Base-by-base conservation (phyloP, 2,113 vertebrate genomes). In the Myrmecophaga tridactyla region DNA sequence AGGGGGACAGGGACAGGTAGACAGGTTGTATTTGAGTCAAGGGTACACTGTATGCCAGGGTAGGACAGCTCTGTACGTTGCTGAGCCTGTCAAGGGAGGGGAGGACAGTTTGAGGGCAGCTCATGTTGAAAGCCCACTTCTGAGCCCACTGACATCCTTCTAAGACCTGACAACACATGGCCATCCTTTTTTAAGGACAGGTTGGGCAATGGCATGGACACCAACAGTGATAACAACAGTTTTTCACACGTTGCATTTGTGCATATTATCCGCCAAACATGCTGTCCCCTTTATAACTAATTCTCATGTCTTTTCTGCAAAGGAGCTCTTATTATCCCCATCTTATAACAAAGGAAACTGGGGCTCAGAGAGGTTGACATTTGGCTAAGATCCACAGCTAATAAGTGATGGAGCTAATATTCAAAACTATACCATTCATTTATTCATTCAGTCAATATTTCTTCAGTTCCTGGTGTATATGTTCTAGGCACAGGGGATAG, bases 361-460 rank as follows among this genome's bases (percentile, higher is more conserved):
- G 80, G 62, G 4, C 36, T 87, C 48, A 69, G 82, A 94, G 84
- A 90, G 34, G 21, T 51, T 89, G 70, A 43, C n/a, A 39, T 36
- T 43, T 65, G 53, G 43, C 17, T 31, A 48, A 82, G 17, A n/a
- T 13, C 73, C 51, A 27, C 25, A 89, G 60, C 73, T 78, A 25
- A 10, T 41, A 58, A 82, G 8, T 51, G 10, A 18, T 51, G 8
- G 73, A 51, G 10, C 20, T 73, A 60, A n/a, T 8, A n/a, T 90
- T 78, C 73, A 58, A 70, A 53, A 41, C 43, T 56, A 80, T n/a
- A 17, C 34, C 29, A 11, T 92, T 82, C 31, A 77, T 76, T 58
- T 25, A 46, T 92, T 82, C 31, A 77, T 76, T 58, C 31, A 46
- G 67, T 3, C 11, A 9, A 0, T 56, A 18, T 78, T 70, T 46